Percentiles rank a stretch among this genome's conserved stretches.
These are phyloP conservation scores for Drosophila watanabei DNA, from an alignment of 1,140 invertebrate genomes.

Conservation along the genomic window DNA sequence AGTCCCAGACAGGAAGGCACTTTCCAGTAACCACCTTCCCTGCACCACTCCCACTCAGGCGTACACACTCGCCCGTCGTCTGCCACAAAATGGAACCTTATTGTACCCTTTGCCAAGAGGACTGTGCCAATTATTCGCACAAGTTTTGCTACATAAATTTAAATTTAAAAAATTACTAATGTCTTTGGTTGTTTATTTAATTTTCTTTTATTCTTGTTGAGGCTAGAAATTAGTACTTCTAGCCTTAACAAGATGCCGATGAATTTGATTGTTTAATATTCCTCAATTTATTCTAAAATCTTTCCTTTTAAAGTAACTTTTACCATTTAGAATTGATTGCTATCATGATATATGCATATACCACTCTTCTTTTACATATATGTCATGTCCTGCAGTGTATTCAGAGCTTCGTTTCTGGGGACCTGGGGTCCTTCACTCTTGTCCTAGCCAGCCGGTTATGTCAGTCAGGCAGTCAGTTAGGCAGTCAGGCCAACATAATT, in stretches of 20 bases:
- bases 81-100: conserved; percentile 27
- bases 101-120: conserved; percentile 22
- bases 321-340: neutral
- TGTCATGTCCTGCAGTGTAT: conserved; percentile 3
- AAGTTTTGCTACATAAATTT: neutral
- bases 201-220: too few relatives aligned
- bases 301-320: neutral
- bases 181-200: neutral
- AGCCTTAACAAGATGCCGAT: neutral
- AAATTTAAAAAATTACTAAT: neutral
- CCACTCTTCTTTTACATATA: neutral
- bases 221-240: too few relatives aligned
- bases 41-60: conserved; percentile 11
- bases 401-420: neutral
- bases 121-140: conserved; percentile 9
- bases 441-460: conserved; percentile 58
- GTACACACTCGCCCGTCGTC: conserved; percentile 18
- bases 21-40: conserved; percentile 52
- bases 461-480: conserved; percentile 69
- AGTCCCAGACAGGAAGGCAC: conserved; percentile 59
- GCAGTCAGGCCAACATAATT: conserved; percentile 74
- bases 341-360: neutral
- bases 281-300: neutral
- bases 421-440: neutral
- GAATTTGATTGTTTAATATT: neutral